Evolutionary conservation across 2,113 vertebrate species (phyloP).

Genomic region (Eleginops maclovinus): DNA sequence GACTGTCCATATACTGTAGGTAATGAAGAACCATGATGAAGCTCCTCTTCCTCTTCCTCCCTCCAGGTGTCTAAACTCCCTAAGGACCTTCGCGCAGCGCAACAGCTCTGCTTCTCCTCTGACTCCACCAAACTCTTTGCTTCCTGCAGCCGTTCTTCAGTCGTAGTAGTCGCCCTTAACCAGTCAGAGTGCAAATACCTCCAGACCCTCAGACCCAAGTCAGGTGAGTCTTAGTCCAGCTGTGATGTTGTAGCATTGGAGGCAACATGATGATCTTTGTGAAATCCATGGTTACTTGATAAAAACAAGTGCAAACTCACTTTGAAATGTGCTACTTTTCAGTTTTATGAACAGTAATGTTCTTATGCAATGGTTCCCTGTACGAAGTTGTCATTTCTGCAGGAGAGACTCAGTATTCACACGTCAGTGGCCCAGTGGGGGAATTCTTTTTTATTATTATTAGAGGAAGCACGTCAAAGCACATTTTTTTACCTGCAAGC

Average conservation of each 20-base stretch:
- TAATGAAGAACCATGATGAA: background rate
- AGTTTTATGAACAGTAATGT: no score
- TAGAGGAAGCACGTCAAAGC: no score
- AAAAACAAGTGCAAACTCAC: no score
- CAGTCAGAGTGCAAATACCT: slow-evolving; percentile 83
- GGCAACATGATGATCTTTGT: background rate
- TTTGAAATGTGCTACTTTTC: no score
- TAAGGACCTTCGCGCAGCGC: slow-evolving; percentile 82
- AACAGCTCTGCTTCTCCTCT: slow-evolving; percentile 90
- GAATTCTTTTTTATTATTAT: no score
- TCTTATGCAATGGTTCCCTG: no score
- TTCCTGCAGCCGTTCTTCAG: slow-evolving; percentile 81
- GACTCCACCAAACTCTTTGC: slow-evolving; percentile 89
- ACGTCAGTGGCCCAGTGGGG: no score
- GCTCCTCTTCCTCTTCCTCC: background rate
- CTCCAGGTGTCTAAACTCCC: slow-evolving; percentile 87
- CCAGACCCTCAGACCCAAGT: slow-evolving; percentile 83
- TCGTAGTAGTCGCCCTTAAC: slow-evolving; percentile 84
- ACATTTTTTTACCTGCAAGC: no score
- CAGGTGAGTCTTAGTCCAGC: slow-evolving; percentile 79
- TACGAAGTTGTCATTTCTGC: no score
- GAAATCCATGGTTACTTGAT: background rate
- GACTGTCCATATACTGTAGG: background rate
- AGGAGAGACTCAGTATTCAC: no score
- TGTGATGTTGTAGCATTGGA: no score